Evolutionary conservation across 2,888 invertebrate species (phyloP).

Genomic region (Chrysolina oricalcia): DNA sequence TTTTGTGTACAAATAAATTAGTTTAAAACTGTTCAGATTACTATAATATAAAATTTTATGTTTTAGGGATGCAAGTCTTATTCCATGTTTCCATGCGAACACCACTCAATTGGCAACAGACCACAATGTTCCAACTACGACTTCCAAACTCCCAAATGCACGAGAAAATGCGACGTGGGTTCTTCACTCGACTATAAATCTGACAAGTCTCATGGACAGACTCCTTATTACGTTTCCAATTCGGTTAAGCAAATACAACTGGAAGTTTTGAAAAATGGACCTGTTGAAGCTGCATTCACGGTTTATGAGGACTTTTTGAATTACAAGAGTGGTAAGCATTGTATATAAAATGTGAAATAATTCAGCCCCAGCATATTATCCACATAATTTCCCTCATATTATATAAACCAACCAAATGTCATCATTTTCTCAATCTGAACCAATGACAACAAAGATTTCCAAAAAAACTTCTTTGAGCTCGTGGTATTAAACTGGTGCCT

Average conservation of each 20-base stretch:
- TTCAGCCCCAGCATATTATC: too few species aligned
- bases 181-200: background rate
- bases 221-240: background rate
- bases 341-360: background rate
- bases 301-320: slow-evolving; percentile 86
- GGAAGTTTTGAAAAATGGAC: slow-evolving; percentile 84
- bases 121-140: slow-evolving; percentile 21
- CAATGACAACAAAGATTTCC: too few species aligned
- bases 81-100: slow-evolving; percentile 47
- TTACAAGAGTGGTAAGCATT: slow-evolving; percentile 85
- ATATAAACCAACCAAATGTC: too few species aligned
- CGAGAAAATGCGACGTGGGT: slow-evolving; percentile 48
- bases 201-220: background rate
- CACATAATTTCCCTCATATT: too few species aligned
- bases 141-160: slow-evolving; percentile 38
- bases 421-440: too few species aligned
- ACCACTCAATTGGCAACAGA: slow-evolving; percentile 31
- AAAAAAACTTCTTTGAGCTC: too few species aligned
- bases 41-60: too few species aligned
- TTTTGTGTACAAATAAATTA: too few species aligned
- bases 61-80: slow-evolving; percentile 52
- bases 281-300: slow-evolving; percentile 88
- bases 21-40: too few species aligned
- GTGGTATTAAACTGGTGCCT: too few species aligned
- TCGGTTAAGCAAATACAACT: background rate